Conservation (phyloP, 2,888 invertebrate genomes). For the Drosophila falleni region DNA sequence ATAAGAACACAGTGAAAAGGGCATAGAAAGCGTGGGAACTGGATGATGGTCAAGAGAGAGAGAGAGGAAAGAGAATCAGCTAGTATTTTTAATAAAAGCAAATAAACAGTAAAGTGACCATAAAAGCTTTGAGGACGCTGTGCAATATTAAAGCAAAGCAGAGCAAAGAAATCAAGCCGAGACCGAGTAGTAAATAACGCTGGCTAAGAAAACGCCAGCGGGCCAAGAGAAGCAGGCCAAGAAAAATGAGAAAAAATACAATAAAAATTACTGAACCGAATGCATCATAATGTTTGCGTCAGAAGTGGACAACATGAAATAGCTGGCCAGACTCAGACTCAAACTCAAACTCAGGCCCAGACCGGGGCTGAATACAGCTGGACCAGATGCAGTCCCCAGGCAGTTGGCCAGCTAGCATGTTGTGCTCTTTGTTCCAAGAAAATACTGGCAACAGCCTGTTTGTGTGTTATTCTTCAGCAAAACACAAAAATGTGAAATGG, state of each 20-base stretch:
- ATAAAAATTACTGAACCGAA: constrained; percentile 80
- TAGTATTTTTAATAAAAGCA: constrained; percentile 70
- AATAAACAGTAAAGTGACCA: constrained; percentile 65
- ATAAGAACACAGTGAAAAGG: constrained; percentile 28
- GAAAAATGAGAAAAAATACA: constrained; percentile 68
- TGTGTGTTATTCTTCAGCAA: constrained; percentile 27
- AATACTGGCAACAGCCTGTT: constrained; percentile 28
- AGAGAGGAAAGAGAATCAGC: constrained; percentile 2
- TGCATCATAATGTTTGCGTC: constrained; percentile 80
- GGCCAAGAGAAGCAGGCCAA: constrained; percentile 20
- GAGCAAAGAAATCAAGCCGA: constrained; percentile 47
- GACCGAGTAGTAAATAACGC: constrained; percentile 40
- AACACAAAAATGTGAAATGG: background rate
- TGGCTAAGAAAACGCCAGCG: constrained; percentile 16
- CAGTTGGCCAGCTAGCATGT: constrained; percentile 12
- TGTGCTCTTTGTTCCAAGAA: constrained; percentile 64
- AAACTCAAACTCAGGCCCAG: constrained; percentile 1
- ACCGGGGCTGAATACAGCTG: background rate
- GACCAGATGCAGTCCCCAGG: constrained; percentile 23
- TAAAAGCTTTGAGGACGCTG: constrained; percentile 49
- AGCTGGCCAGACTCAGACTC: constrained; percentile 30
- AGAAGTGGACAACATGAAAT: constrained; percentile 74
- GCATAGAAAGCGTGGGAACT: constrained; percentile 15
- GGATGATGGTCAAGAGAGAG: background rate
- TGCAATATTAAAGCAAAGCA: constrained; percentile 63